Base-by-base conservation (phyloP, 2,113 vertebrate genomes). In the Acrocephalus kingi region DNA sequence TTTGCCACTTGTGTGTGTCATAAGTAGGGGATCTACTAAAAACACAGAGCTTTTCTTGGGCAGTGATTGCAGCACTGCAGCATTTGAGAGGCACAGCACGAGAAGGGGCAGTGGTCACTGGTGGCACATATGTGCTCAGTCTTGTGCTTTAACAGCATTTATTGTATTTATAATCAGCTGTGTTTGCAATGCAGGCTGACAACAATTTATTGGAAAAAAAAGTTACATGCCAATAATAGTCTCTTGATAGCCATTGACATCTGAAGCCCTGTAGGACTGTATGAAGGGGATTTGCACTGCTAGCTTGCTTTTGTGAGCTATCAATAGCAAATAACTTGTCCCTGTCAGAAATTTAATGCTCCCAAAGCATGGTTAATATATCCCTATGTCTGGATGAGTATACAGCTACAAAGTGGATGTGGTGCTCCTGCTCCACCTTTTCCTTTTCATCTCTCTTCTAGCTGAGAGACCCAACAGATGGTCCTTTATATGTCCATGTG, bases 311-410 rank as follows among this genome's bases (percentile, higher is more conserved):
- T 93, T 86, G n/a, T n/a, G 58, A 88, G 75, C 85, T 59, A 37
- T 69, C 77, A 86, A 18, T 51, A 84, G 78, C 62, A 88, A 96
- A 72, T 90, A 90, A 94, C 24, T 90, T 95, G n/a, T 83, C 54
- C n/a, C 81, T 84, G 49, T 48, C 74, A 90, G 62, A 68, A 94
- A 92, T 72, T 81, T 55, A 90, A 82, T 67, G 82, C 58, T 68
- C 35, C 51, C 37, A 71, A 93, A 66, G 21, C 10, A 9, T 15
- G 35, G 39, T 64, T 72, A 84, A 52, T 68, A 39, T 6, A 71
- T n/a, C 49, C 33, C 25, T 55, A 1, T 55, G 48, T 35, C 43
- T 59, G 41, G 33, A 51, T 62, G 35, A n/a, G 51, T 62, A 33
- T 35, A 58, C 10, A 61, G 0, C 37, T 14, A 21, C 39, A 81